A percentile compares a stretch with the other conserved stretches of the same genome.
phyloP scores from a whole-genome alignment of 1,140 invertebrate species.

The Pseudomyrmex dendroicus region DNA sequence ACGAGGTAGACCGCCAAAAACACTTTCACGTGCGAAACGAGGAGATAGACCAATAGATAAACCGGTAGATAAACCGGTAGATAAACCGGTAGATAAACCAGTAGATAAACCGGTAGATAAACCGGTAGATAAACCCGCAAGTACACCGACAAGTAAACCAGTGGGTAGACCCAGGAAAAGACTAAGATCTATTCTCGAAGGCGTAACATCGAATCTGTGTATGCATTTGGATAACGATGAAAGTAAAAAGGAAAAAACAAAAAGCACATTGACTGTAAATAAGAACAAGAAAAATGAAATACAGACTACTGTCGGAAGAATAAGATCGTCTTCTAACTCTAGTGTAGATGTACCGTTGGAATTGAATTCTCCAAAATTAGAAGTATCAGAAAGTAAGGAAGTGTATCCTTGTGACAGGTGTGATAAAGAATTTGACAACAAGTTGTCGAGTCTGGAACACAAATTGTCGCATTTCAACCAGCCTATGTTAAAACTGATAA shows the following conservation, averaged over 20 bases:
- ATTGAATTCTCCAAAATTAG: conserved; percentile 12
- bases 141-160: no score
- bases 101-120: no score
- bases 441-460: conserved; percentile 73
- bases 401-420: conserved; percentile 77
- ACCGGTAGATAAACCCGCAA: no score
- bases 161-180: neutral
- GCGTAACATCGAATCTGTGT: no score
- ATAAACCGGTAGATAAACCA: no score
- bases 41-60: no score
- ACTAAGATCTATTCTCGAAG: conserved; percentile 1
- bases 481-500: conserved; percentile 75
- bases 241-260: neutral
- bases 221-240: neutral
- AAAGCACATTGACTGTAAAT: neutral
- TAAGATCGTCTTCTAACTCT: conserved; percentile 50
- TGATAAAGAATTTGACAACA: conserved; percentile 74
- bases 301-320: neutral
- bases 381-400: neutral
- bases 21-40: no score
- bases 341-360: conserved; percentile 23
- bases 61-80: no score
- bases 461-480: conserved; percentile 78
- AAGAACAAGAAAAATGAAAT: neutral
- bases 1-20: no score